These are phyloP conservation scores for Cavia porcellus DNA, from an alignment of 2,113 vertebrate species.

Conservation along the genomic window DNA sequence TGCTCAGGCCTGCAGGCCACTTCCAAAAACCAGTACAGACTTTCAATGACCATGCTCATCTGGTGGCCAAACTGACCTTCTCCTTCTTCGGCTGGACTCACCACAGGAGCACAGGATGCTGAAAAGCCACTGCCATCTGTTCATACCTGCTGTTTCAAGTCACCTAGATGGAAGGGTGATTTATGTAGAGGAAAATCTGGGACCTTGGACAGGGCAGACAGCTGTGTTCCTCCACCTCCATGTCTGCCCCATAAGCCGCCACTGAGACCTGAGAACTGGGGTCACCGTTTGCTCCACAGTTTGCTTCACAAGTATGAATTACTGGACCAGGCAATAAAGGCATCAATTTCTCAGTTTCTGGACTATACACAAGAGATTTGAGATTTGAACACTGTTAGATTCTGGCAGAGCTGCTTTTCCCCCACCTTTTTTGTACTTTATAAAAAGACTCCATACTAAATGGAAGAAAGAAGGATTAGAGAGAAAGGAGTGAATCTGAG, in stretches of 20 bases:
- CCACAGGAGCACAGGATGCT: neutral
- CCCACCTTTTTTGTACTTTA: neutral
- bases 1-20: neutral
- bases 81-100: neutral
- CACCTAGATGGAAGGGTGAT: neutral
- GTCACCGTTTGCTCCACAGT: neutral
- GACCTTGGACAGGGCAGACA: neutral
- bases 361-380: neutral
- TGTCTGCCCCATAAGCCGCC: too few relatives aligned
- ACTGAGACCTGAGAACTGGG: neutral
- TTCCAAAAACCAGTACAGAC: neutral
- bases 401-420: neutral
- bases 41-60: neutral
- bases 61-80: neutral
- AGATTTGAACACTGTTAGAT: neutral
- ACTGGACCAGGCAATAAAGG: neutral
- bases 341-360: neutral
- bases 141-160: neutral
- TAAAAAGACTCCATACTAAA: neutral
- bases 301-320: neutral
- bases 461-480: neutral
- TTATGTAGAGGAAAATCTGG: neutral
- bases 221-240: neutral
- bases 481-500: neutral
- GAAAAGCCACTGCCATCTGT: neutral